These are phyloP conservation scores for Leptopilina drosophilae DNA, from an alignment of 2,888 invertebrate species.

Conservation along the genomic window DNA sequence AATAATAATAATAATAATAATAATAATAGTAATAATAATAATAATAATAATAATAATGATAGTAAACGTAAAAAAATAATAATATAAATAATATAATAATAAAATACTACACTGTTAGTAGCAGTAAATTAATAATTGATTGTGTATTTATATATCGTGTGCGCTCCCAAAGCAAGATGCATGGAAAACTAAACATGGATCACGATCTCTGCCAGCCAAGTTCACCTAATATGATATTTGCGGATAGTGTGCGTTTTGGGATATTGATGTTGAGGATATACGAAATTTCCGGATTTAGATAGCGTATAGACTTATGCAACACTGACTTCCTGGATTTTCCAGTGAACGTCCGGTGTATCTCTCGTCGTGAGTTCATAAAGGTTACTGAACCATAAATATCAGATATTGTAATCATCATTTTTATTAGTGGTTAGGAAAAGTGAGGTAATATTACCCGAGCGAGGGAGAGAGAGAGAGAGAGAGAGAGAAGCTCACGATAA, in stretches of 20 bases:
- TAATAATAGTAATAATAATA: too few species aligned
- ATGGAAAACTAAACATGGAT: not conserved
- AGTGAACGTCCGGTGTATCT: not conserved
- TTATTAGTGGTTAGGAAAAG: too few species aligned
- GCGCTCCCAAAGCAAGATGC: not conserved
- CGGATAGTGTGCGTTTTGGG: slow-evolving; percentile 1
- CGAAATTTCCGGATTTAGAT: slow-evolving; percentile 40
- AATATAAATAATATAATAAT: too few species aligned
- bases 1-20: too few species aligned
- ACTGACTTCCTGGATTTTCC: not conserved
- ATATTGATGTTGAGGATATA: slow-evolving; percentile 33
- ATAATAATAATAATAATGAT: too few species aligned
- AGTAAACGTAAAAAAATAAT: too few species aligned
- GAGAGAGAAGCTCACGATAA: too few species aligned
- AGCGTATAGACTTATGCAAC: slow-evolving; percentile 6
- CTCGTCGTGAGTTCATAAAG: slow-evolving; percentile 17
- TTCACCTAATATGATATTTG: slow-evolving; percentile 8
- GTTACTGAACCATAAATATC: not conserved
- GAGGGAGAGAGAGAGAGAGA: too few species aligned
- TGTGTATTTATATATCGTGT: not conserved
- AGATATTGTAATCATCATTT: not conserved
- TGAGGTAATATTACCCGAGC: too few species aligned
- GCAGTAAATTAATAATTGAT: not conserved
- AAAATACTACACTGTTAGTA: too few species aligned
- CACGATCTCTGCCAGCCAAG: not conserved